Conservation (phyloP, 1,140 invertebrate species). For the Tetraneura akinire region DNA sequence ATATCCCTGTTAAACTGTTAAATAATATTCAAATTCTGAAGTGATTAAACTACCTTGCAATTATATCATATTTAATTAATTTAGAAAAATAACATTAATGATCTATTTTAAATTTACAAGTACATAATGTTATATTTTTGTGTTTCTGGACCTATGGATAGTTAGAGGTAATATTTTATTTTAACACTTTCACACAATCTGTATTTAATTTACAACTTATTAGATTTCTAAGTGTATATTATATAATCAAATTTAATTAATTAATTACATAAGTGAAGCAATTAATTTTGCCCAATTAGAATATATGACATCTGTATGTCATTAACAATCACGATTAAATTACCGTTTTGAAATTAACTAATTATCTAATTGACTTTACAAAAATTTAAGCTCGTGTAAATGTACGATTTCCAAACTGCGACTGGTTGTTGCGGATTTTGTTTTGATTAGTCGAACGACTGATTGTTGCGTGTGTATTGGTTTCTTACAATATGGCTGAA, state of each 20-base stretch:
- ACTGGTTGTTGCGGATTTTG: too few species aligned
- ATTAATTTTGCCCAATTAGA: slow-evolving; percentile 12
- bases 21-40: slow-evolving; percentile 10
- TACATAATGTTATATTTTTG: not conserved
- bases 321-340: not conserved
- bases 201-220: slow-evolving; percentile 8
- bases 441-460: too few species aligned
- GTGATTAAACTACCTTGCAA: not conserved
- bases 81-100: not conserved
- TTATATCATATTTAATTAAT: slow-evolving; percentile 12
- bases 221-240: slow-evolving; percentile 39
- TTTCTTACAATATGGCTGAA: slow-evolving; percentile 16
- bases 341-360: too few species aligned
- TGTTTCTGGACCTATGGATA: not conserved
- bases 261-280: slow-evolving; percentile 9
- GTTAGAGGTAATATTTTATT: slow-evolving; percentile 23
- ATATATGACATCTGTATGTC: slow-evolving; percentile 7
- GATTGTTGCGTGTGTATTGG: not conserved
- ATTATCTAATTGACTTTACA: too few species aligned
- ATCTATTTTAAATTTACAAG: slow-evolving; percentile 12
- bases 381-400: too few species aligned
- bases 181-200: slow-evolving; percentile 31
- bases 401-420: too few species aligned
- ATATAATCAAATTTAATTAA: slow-evolving; percentile 26
- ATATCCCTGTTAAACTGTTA: not conserved